A percentile compares a stretch with the other conserved stretches of the same genome.
These are phyloP conservation scores for Gymnosoma rotundatum DNA, from an alignment of 2,888 invertebrate species.

Conservation along the genomic window DNA sequence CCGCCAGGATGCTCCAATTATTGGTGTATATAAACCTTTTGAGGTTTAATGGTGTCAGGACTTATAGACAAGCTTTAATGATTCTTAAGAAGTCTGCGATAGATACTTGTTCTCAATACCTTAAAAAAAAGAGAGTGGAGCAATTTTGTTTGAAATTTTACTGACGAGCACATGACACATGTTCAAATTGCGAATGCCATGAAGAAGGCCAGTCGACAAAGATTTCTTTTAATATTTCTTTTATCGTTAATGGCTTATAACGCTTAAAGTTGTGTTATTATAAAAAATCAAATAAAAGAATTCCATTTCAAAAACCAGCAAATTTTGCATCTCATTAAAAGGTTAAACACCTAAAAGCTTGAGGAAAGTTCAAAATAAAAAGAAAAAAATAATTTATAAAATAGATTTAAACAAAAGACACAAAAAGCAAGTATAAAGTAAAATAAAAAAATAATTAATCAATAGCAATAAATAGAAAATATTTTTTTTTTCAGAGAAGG, in stretches of 20 bases:
- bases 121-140: too few relatives aligned
- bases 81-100: too few relatives aligned
- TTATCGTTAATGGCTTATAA: not conserved
- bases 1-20: too few relatives aligned
- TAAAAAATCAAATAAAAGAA: not conserved
- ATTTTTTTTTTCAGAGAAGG: not conserved
- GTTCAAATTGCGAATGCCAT: too few relatives aligned
- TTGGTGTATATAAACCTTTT: too few relatives aligned
- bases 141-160: too few relatives aligned
- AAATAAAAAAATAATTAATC: slow-evolving; percentile 15
- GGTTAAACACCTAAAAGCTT: slow-evolving; percentile 48
- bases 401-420: not conserved
- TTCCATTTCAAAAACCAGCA: not conserved
- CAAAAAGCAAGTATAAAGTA: not conserved
- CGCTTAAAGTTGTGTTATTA: not conserved
- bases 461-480: slow-evolving; percentile 5
- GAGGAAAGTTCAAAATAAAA: slow-evolving; percentile 24
- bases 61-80: too few relatives aligned
- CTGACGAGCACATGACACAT: too few relatives aligned
- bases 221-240: not conserved
- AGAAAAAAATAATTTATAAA: slow-evolving; percentile 6
- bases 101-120: too few relatives aligned
- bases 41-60: too few relatives aligned
- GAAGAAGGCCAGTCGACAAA: not conserved
- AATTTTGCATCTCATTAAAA: slow-evolving; percentile 43